Evolutionary conservation across 2,113 vertebrate genomes (phyloP), one percentile per base, ranked within the genome.

Genomic region (Stercorarius parasiticus): DNA sequence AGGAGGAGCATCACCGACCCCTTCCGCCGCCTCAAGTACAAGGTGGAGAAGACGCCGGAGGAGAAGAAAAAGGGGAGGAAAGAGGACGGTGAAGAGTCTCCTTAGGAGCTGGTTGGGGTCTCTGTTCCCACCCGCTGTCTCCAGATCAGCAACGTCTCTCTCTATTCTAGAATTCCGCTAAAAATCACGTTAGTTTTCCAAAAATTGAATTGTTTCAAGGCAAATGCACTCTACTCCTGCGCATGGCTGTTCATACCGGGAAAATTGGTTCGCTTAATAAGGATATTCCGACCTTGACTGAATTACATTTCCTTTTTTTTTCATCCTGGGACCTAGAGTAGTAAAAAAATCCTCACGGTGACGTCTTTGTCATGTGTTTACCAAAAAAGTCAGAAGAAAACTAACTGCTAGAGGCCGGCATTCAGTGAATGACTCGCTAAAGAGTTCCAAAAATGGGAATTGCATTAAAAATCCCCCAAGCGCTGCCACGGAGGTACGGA

Each of bases 21-120:
- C 6, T 45, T 99, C 80, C 98, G 99, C 16, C 97, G 98, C 55
- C 86, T 98, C 86, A 99, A 99, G 96, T 99, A 99, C 98, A 99
- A 98, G 67, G 92, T 99, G 93, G 98, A 98, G 16, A 97, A 95
- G 32, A 94, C 82, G 23, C 84, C 61, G 11, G 50, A 67, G 94
- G 90, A 12, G 38, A 62, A 50, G 47, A 43, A 22, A 36, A 61
- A 65, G 40, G 86, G 22, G 9, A 7, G 36, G 34, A 42, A 50
- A 34, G 86, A 93, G 11, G 94, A 78, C 10, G 92, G 32, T 0
- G 86, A 27, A 7, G 52, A 77, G 12, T 29, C 58, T 4, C 40
- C 65, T 22, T 82, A 72, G 59, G 36, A 38, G 36, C 36, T 20
- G 20, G 45, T 21, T 10, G 45, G 45, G 20, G 45, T 47, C 45